Base-by-base conservation (phyloP, 2,797 vertebrate genomes). In the Sebastes paucispinis region DNA sequence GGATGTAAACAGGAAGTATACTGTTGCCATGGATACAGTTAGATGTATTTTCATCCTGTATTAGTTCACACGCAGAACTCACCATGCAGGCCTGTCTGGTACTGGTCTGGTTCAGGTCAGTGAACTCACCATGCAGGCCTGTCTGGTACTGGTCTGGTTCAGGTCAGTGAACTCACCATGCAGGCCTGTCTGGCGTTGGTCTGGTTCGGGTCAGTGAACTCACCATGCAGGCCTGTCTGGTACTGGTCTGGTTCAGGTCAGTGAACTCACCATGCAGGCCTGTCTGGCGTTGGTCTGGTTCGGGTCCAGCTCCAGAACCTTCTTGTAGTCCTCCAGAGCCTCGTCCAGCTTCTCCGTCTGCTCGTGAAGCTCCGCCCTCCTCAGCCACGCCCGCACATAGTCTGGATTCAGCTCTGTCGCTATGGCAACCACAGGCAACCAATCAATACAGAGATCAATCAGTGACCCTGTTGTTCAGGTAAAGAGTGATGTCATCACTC, bases 321-420 rank as follows among this genome's bases (percentile, higher is more conserved):
- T 91, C 90, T 97, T 97, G 84, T 98, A 99, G 93, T 99, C 98
- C 82, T 98, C 97, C 81, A 99, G 93, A 57, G 98, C 97, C 94
- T 99, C 97, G 54, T 99, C 98, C 74, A 99, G 94, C 86, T 99
- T 99, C 69, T 99, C 97, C 0, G 97, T 97, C 93, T 97, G 97
- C 90, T 99, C 98, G 4, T 98, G 97, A 4, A 99, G 92, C 85
- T 99, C 97, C 0, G 98, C 98, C 93, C 97, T 96, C 79, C 98
- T 94, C 84, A 99, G 86, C 84, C 97, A 80, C 9, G 97, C 98
- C 68, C 97, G 96, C 60, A 98, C 77, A 11, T 99, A 99, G 52
- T 95, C 93, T 47, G 97, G 97, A 89, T 99, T 97, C 85, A 99
- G 90, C 71, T 96, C 96, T 87, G 99, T 96, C 24, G 98, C 98